Base-by-base conservation (phyloP, 1,140 invertebrate genomes). In the Magallana ariakensis region DNA sequence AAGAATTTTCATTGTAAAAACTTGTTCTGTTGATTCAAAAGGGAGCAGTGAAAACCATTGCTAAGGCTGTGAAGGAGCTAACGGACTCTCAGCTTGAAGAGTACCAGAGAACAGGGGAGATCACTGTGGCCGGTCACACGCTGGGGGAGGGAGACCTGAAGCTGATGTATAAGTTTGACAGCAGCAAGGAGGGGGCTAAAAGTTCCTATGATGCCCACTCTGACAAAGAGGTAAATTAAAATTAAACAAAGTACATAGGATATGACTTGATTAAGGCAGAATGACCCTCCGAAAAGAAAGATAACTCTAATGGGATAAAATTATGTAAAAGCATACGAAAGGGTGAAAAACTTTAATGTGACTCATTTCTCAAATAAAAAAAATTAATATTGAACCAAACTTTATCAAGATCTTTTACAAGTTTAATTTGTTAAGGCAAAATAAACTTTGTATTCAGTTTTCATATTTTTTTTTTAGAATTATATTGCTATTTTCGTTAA, bases 11-110 rank as follows among this genome's bases (percentile, higher is more conserved):
- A 46, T 5, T 46, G 33, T 46, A 46, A 46, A 4, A 46, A 46
- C 33, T 46, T 46, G 33, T 46, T 46, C 33, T 46, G 2, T 46
- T 46, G 33, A 46, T 46, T 46, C 3, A 2, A n/a, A 91, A 92
- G 89, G 96, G 96, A 0, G 97, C 97, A 89, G 98, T 99, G 90
- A 99, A 99, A 95, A 95, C 96, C 22, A 97, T 99, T 0, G 97
- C 96, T 83, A 96, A 96, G 88, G 97, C 96, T 19, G 97, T 99
- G 22, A 98, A 98, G 93, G 95, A 96, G 80, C 95, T 99, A 3
- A 96, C 96, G 15, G 97, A 99, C 94, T 95, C 95, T 6, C 96
- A 99, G 90, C 96, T 99, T 87, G 97, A 98, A 93, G 94, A 96
- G 54, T 97, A 98, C 89, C 95, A 98, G 46, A 93, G 95, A 8